phyloP scores from a whole-genome alignment of 1,140 invertebrate genomes.

The Chrysomallon squamiferum region DNA sequence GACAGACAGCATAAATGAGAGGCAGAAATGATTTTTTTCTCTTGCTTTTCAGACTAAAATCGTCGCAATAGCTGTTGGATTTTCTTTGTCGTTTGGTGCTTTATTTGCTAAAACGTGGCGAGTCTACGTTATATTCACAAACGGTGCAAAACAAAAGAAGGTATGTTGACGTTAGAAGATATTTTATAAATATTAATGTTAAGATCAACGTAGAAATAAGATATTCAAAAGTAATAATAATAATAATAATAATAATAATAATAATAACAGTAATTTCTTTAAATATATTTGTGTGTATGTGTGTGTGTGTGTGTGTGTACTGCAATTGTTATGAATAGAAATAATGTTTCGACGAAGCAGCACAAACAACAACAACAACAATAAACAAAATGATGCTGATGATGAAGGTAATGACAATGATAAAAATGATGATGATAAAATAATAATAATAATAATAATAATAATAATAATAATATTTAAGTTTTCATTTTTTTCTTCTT shows the following conservation, averaged over 20 bases:
- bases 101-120: conserved; percentile 99
- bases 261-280: neutral
- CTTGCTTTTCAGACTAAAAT: conserved; percentile 24
- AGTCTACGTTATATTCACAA: conserved; percentile 95
- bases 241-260: neutral
- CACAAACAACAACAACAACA: neutral
- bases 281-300: neutral
- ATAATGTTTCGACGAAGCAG: neutral
- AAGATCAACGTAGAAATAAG: neutral
- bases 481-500: neutral
- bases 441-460: neutral
- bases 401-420: neutral
- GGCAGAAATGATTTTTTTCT: too few species aligned
- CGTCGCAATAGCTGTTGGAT: conserved; percentile 95
- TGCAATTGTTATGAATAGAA: neutral
- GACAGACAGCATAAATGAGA: too few species aligned
- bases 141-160: conserved; percentile 15
- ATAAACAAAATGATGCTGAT: neutral
- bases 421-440: neutral
- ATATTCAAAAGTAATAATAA: neutral
- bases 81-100: conserved; percentile 94
- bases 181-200: neutral
- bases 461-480: neutral
- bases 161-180: conserved; percentile 65
- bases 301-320: neutral